phyloP scores from a whole-genome alignment of 2,113 vertebrate species.

The Mustela nigripes region DNA sequence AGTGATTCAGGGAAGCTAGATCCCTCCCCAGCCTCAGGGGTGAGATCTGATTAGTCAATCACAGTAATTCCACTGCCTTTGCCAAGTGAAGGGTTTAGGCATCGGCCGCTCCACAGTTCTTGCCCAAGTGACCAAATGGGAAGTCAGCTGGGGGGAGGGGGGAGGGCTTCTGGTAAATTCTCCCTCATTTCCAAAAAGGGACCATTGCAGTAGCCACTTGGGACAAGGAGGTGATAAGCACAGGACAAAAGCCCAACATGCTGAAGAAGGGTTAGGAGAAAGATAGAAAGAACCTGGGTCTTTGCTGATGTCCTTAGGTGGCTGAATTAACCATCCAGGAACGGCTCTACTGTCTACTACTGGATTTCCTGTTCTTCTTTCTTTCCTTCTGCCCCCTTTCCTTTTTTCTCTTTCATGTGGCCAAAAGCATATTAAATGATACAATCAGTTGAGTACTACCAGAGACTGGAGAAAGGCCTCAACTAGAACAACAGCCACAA shows the following conservation, averaged over 20 bases:
- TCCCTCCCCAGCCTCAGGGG: background rate
- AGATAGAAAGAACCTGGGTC: background rate
- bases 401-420: background rate
- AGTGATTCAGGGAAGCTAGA: background rate
- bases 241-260: background rate
- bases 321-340: background rate
- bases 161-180: background rate
- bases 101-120: background rate
- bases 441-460: background rate
- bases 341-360: background rate
- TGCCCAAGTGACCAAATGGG: background rate
- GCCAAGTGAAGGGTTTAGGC: constrained; percentile 14
- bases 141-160: background rate
- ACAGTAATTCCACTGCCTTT: background rate
- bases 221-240: background rate
- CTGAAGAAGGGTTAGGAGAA: background rate
- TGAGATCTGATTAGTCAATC: background rate
- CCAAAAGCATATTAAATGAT: constrained; percentile 16
- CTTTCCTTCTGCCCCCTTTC: background rate
- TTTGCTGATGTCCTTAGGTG: background rate
- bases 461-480: background rate
- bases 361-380: background rate
- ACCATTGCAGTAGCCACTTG: background rate
- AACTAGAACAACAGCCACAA: background rate
- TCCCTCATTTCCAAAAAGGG: constrained; percentile 17